Base-by-base conservation (phyloP, 2,888 invertebrate species). In the Tryphoninae sp. region DNA sequence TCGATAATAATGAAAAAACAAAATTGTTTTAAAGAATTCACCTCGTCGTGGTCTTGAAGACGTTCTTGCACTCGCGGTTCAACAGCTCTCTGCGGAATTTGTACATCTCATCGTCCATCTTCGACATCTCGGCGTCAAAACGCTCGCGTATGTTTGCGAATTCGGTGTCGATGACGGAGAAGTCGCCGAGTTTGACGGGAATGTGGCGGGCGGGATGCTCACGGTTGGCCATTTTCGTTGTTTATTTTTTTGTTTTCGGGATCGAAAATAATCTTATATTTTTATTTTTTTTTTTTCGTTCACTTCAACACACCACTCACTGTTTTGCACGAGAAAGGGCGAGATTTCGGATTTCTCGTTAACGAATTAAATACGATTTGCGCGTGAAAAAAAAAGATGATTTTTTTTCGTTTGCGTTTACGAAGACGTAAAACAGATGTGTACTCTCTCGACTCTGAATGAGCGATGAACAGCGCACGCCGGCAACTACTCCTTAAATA, bases 31-130 rank as follows among this genome's bases (percentile, higher is more conserved):
- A 19, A 2, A 33, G 26, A 40, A 68, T 76, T 42, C 95, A 97
- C 97, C 97, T 97, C 91, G 96, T 95, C 89, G 97, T 96, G 92
- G 95, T 96, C 93, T 97, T 96, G 93, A 97, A 97, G 94, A 97
- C 97, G 91, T 97, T 96, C 92, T 96, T 96, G 90, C 96, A 96
- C 93, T 98, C 98, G 90, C 97, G 95, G 93, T 97, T 97, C 96
- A 98, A 97, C 85, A 98, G 94, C 92, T 98, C 97, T 86, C 96
- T 96, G 89, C 98, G 95, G 94, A 98, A 98, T 93, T 96, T 96
- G 92, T 96, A 96, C 98, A 98, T 98, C 94, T 98, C 98, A 90
- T 98, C 98, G 94, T 99, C 98, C 97, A 99, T 98, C 93, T 98
- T 97, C 90, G 96, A 95, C 98, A 99, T 98, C 94, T 99, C 98